Evolutionary conservation across 2,797 vertebrate genomes (phyloP).

Genomic region (Tolypeutes matacus): DNA sequence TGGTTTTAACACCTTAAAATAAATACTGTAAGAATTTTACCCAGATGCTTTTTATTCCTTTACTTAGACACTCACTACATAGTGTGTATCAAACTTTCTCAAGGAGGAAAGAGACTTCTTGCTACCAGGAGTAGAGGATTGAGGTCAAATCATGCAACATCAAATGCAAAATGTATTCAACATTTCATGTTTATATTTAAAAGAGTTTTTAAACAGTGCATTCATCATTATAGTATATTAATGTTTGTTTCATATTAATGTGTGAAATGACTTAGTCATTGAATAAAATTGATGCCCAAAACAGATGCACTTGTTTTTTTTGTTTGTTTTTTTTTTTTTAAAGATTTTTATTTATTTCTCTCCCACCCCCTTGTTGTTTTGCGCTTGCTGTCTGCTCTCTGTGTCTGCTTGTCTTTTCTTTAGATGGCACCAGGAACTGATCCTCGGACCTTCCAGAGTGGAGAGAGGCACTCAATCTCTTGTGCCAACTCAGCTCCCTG

Average conservation of each 20-base stretch:
- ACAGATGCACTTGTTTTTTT: neutral
- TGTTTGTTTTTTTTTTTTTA: neutral
- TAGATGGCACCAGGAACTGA: too few relatives aligned
- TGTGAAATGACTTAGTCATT: neutral
- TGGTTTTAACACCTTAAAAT: too few relatives aligned
- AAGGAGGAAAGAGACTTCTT: neutral
- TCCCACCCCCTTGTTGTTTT: too few relatives aligned
- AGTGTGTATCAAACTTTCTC: neutral
- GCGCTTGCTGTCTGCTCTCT: too few relatives aligned
- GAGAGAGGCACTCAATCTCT: too few relatives aligned
- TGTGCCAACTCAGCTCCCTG: too few relatives aligned
- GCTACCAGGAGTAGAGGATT: neutral
- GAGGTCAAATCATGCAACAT: neutral
- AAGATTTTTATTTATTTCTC: too few relatives aligned
- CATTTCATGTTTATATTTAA: neutral
- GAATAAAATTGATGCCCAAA: neutral
- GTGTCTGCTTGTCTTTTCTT: too few relatives aligned
- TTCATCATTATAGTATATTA: neutral
- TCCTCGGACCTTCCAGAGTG: too few relatives aligned
- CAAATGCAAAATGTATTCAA: too few relatives aligned
- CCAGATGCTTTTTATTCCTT: neutral
- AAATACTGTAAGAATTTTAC: neutral
- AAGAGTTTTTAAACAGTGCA: neutral
- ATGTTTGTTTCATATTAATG: neutral
- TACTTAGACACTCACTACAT: neutral